Evolutionary conservation across 2,113 vertebrate species (phyloP).

Genomic region (Mustelus asterias): DNA sequence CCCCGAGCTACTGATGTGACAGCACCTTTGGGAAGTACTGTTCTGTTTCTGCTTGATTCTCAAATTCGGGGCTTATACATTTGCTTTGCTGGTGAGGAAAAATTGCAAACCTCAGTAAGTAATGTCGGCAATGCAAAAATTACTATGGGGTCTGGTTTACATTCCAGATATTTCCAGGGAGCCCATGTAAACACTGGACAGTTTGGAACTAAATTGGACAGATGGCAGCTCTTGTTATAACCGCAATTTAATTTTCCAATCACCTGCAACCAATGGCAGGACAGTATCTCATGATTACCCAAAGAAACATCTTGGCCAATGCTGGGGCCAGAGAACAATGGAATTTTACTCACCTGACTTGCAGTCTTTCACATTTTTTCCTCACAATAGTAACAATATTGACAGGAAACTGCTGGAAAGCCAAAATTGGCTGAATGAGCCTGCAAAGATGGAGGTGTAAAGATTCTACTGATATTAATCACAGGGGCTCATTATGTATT

Average conservation of each 20-base stretch:
- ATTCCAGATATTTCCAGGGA: not conserved
- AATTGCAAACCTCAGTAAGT: not conserved
- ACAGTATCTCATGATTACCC: not conserved
- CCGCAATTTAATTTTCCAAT: conserved; percentile 3
- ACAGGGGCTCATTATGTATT: not conserved
- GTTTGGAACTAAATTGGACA: not conserved
- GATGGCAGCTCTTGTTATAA: not conserved
- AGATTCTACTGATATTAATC: not conserved
- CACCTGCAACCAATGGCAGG: not conserved
- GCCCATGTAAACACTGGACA: not conserved
- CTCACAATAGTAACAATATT: not conserved
- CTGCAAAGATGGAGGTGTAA: not conserved
- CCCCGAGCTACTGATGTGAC: not conserved
- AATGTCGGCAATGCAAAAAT: not conserved
- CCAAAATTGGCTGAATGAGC: not conserved
- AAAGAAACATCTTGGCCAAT: not conserved
- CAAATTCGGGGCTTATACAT: not conserved
- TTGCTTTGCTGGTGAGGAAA: not conserved
- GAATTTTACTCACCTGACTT: not conserved
- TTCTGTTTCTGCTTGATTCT: not conserved
- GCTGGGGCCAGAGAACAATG: not conserved
- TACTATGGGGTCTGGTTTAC: not conserved
- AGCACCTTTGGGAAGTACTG: not conserved
- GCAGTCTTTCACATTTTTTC: not conserved
- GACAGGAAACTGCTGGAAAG: not conserved